Percentiles rank a stretch among this genome's conserved stretches.
Conservation (phyloP, 2,113 vertebrate species). For the Egretta garzetta region DNA sequence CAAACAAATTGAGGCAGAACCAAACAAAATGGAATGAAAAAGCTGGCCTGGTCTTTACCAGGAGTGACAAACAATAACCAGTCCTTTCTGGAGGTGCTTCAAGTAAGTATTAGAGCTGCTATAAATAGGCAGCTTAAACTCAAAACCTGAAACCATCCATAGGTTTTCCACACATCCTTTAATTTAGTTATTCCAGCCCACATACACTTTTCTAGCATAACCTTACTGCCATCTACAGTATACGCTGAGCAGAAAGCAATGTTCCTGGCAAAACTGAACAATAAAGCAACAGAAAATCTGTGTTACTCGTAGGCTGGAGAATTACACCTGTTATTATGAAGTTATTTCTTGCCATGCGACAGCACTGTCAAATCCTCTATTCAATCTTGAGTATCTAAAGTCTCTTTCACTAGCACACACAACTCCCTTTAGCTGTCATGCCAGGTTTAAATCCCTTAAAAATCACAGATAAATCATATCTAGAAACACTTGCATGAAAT, state of each 20-base stretch:
- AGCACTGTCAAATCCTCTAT: not conserved
- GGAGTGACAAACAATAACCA: not conserved
- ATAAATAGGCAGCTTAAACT: not conserved
- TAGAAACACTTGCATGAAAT: not conserved
- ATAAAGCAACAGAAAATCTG: not conserved
- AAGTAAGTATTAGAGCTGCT: not conserved
- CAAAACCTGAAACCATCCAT: not conserved
- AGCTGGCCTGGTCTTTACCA: not conserved
- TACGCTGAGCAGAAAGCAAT: not conserved
- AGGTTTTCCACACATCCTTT: not conserved
- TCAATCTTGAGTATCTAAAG: not conserved
- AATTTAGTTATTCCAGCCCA: not conserved
- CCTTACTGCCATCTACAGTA: slow-evolving; percentile 56
- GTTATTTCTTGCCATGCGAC: not conserved
- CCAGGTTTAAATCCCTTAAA: not conserved
- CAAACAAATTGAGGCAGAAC: not conserved
- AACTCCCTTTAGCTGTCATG: not conserved
- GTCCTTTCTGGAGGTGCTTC: not conserved
- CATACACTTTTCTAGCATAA: not conserved
- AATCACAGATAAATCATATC: not conserved
- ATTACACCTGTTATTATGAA: not conserved
- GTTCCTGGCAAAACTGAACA: not conserved
- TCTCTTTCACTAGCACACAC: not conserved
- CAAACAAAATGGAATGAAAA: not conserved
- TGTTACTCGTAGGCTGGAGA: not conserved